phyloP scores from a whole-genome alignment of 2,888 invertebrate species.

The Disparrhopalites patrizii region DNA sequence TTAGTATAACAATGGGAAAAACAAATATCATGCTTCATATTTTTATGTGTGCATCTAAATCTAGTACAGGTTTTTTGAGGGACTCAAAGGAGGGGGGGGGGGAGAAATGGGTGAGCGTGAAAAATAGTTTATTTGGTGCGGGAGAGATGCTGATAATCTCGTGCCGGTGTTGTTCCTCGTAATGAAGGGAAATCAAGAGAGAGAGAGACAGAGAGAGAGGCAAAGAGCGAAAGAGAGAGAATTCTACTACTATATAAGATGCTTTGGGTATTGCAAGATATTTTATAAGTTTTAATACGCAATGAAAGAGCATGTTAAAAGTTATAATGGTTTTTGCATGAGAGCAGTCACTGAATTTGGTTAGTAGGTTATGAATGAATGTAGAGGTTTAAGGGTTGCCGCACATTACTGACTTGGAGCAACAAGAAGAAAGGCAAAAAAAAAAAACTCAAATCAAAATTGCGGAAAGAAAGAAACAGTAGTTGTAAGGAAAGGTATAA shows the following conservation, averaged over 20 bases:
- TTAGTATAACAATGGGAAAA: not conserved
- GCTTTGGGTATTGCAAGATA: no score
- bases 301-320: conserved; percentile 13
- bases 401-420: conserved; percentile 1
- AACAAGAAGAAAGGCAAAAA: not conserved
- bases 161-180: no score
- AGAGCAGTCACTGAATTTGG: conserved; percentile 37
- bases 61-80: not conserved
- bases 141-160: no score
- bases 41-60: not conserved
- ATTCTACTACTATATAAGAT: no score
- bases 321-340: conserved; percentile 25
- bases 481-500: no score
- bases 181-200: no score
- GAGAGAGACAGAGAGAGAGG: no score
- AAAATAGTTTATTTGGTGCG: no score
- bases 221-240: no score
- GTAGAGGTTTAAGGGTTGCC: conserved; percentile 1
- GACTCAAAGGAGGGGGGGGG: no score
- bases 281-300: conserved; percentile 2
- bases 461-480: conserved; percentile 13
- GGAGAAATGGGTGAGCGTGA: no score
- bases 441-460: not conserved
- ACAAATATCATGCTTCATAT: conserved; percentile 1
- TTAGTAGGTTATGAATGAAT: conserved; percentile 39